Base-by-base conservation (phyloP, 2,797 vertebrate species). In the Malacoctenus gilli region DNA sequence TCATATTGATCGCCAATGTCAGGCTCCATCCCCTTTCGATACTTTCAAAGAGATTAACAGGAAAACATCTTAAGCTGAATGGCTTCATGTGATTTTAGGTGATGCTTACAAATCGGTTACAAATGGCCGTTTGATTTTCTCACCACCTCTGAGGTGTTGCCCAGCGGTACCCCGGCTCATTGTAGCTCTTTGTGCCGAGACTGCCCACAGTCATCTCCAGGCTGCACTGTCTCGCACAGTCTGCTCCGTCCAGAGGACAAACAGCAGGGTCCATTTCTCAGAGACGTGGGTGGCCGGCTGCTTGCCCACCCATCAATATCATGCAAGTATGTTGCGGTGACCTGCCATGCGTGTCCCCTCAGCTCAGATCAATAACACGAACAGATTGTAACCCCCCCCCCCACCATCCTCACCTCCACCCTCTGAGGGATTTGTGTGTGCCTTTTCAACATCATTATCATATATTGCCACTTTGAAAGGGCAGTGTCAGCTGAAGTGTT, bases 361-460 rank as follows among this genome's bases (percentile, higher is more conserved):
- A 52, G 46, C 61, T 76, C 59, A 72, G 84, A 87, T 89, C 87
- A 83, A 86, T 89, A 85, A 80, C 50, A 72, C 3, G 60, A 77
- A 74, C 85, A 83, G 79, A 85, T 80, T 87, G 85, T 60, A 56
- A 59, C 40, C 34, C 66, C 57, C 50, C 25, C n/a, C 38, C 54
- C 2, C 19, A 30, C 39, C 44, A 38, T 55, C 60, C 53, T 62
- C 61, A 64, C 63, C 68, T 70, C 50, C 23, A 14, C 65, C 74
- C 80, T 80, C 73, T 68, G 59, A 83, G 72, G 76, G 70, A 85
- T 84, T 80, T 77, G 51, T 70, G 65, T 72, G 60, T 67, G 60
- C 58, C 72, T 80, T 77, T 77, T 83, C 81, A 54, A 77, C 76
- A 77, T 83, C 72, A 85, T 87, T 84, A 84, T 86, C 74, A 83